These are phyloP conservation scores for Pandemis corylana DNA, from an alignment of 2,888 invertebrate genomes.

Conservation along the genomic window DNA sequence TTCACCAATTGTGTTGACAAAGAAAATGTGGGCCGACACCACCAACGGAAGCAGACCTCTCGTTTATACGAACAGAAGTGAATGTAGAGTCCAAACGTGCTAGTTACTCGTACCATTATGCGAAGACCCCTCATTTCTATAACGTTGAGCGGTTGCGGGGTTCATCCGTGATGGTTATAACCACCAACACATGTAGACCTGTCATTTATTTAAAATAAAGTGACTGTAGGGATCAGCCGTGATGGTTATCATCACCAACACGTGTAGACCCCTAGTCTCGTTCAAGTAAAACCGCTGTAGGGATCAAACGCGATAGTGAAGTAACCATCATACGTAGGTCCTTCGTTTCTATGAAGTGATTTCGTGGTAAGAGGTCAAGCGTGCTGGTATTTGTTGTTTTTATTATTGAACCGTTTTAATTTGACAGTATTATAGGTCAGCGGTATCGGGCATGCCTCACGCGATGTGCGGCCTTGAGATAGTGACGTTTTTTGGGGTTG, in stretches of 20 bases:
- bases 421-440: not conserved
- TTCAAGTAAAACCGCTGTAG: too few species aligned
- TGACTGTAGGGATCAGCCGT: not conserved
- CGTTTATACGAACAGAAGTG: too few species aligned
- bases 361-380: too few species aligned
- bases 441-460: constrained; percentile 13
- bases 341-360: too few species aligned
- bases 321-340: not conserved
- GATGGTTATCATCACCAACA: too few species aligned
- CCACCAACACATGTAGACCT: not conserved
- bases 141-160: not conserved
- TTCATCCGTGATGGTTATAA: not conserved
- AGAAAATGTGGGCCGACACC: too few species aligned
- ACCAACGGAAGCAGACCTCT: too few species aligned
- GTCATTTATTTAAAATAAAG: not conserved
- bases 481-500: not conserved
- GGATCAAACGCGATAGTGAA: not conserved
- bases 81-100: not conserved
- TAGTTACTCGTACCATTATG: not conserved
- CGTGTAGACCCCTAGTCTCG: too few species aligned
- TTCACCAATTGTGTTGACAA: not conserved
- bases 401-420: not conserved
- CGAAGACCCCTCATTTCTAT: not conserved
- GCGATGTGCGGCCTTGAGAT: constrained; percentile 14
- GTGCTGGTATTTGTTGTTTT: too few species aligned